Evolutionary conservation across 2,113 vertebrate genomes (phyloP), one percentile per base, ranked within the genome.

Genomic region (Camelus dromedarius): DNA sequence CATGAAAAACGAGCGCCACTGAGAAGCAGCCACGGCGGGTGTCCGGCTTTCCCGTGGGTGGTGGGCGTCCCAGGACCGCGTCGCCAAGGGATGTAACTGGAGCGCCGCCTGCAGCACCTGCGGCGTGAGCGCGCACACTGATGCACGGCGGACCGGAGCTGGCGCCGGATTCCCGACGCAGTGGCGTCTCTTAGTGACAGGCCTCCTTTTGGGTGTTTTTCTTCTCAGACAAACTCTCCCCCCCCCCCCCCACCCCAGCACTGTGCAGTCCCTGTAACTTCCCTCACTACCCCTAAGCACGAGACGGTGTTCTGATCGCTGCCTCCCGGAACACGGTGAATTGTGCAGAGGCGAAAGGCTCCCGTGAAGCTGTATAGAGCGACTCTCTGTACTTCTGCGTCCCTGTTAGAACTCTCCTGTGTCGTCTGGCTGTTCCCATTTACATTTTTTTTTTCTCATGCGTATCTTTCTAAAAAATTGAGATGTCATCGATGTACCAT

Each of bases 71-170:
- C 13, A 67, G 46, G 46, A n/a, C 13, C 10, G 26, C 12, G 3
- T 10, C 22, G 38, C 32, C 38, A n/a, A 62, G 26, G 52, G 26
- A 22, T 5, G 2, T 28, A 4, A 42, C 9, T 5, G 6, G 22
- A 20, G 52, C 38, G 13, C 2, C 32, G 0, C 28, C 35, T 32
- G 19, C 12, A 20, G 28, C 24, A 9, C 24, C 11, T 5, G 19
- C 54, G 83, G 15, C 10, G 0, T 5, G 42, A n/a, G 6, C 22
- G 11, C 5, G 2, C 4, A 28, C 2, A 9, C 1, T 8, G 14
- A 28, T 3, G 32, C 6, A 15, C 35, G 22, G 9, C 16, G 0
- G 7, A 38, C 26, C 84, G 56, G 50, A 42, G 11, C 72, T 42
- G 8, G 8, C 8, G 16, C 22, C 8, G 28, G 20, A 15, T 28